Percentiles rank a stretch among this genome's conserved stretches.
phyloP scores from a whole-genome alignment of 2,113 vertebrate genomes.

The Nycticebus coucang region DNA sequence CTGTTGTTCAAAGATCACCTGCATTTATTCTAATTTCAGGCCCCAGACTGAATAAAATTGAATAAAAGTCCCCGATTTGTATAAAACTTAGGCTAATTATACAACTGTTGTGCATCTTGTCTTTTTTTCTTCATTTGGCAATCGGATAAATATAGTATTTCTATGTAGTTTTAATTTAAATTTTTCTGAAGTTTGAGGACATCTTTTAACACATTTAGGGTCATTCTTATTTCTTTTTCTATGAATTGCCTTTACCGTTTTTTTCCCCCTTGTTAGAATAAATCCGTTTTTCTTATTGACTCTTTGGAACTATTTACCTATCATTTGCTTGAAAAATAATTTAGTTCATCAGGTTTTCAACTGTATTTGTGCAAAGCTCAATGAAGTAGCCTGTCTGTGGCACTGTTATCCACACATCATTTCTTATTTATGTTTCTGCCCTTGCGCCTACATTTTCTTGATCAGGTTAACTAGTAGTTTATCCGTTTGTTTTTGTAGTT shows the following conservation, averaged over 20 bases:
- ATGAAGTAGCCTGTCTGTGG: not conserved
- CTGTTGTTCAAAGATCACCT: not conserved
- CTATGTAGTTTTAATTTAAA: not conserved
- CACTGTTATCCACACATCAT: not conserved
- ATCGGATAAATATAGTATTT: not conserved
- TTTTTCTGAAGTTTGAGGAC: not conserved
- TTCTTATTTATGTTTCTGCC: conserved; percentile 10
- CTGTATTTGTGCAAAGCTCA: not conserved
- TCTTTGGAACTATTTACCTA: not conserved
- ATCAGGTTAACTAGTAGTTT: conserved; percentile 6
- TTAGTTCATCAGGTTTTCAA: not conserved
- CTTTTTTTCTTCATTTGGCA: not conserved
- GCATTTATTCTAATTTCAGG: not conserved
- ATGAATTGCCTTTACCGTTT: not conserved
- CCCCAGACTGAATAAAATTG: no score
- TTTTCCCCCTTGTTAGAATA: not conserved
- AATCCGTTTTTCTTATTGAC: not conserved
- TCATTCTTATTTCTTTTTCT: not conserved
- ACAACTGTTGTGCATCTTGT: not conserved
- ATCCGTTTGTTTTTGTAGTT: not conserved
- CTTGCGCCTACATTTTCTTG: not conserved
- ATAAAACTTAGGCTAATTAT: not conserved
- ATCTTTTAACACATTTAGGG: not conserved
- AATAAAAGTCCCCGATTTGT: not conserved
- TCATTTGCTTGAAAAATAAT: conserved; percentile 54